Evolutionary conservation across 2,888 invertebrate genomes (phyloP), one percentile per base, ranked within the genome.

Genomic region (Machimus atricapillus): DNA sequence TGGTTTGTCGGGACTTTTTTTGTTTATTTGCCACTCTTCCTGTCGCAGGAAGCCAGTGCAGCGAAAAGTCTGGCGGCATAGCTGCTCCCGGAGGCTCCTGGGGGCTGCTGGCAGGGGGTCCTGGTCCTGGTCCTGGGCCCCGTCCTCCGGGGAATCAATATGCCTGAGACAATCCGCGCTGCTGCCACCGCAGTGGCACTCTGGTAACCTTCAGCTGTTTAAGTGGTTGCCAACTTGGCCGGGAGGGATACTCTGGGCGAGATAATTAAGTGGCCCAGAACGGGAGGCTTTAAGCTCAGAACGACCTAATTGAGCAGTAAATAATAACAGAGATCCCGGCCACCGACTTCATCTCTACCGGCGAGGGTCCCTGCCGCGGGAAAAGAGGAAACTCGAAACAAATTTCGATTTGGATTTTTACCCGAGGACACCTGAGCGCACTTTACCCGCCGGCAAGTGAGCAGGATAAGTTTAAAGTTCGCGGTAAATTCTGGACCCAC

Each of bases 281-380:
- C 85, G 73, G 74, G 85, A 74, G 85, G 79, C 43, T 86, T 86
- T 86, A 78, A 86, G 78, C 78, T 81, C 79, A 86, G 79, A 86
- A 86, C 86, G 86, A 86, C 87, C 76, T 87, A 87, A 87, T 87
- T 87, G 87, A 82, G 82, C 82, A 87, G 76, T 87, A 87, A 87
- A 87, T 87, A 87, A 87, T 82, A 87, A 82, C 76, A 40, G 74
- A 85, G 85, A 85, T 85, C 85, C 85, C 74, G 43, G 46, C 46
- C 73, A 46, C 27, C 74, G 56, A 74, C 85, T 74, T n/a, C 12
- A 23, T 19, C 40, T 23, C 19, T 27, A 23, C 82, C 31, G 23
- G 66, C 40, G 8, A 46, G 14, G 12, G 16, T 14, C n/a, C 40
- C 27, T 23, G 23, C 27, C 27, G 2, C n/a, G 66, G 16, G 40